Base-by-base conservation (phyloP, 2,113 vertebrate species). In the Ceyx melanurus region DNA sequence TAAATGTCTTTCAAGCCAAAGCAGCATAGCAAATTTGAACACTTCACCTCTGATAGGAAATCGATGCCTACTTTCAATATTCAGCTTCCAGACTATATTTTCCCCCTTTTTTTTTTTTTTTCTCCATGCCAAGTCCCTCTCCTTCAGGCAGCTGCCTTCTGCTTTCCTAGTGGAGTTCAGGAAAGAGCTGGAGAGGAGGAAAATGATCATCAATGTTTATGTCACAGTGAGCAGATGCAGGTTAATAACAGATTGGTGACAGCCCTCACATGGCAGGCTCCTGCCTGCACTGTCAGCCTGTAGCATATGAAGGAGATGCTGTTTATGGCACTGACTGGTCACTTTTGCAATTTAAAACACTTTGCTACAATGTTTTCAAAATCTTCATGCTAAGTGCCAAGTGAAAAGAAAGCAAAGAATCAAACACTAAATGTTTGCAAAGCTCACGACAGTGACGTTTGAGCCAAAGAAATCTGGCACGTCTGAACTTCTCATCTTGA, bases 351-450 rank as follows among this genome's bases (percentile, higher is more conserved):
- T 21, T 43, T 64, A 85, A 89, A 92, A 58, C 19, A 67, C 28
- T 94, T 87, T 19, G 8, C 4, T 12, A 45, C 66, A 5, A 25
- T 86, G 75, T 80, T 81, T 86, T 65, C 33, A 54, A 94, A 91
- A 75, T 31, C 58, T 67, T 92, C 5, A 14, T 31, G 17, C 61
- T 81, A 68, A 22, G 42, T 65, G 92, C 82, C 83, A 90, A 92
- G 85, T 50, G 48, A 93, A 90, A 95, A 95, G 73, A 90, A 93
- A 97, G 78, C 58, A 80, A 86, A 71, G 94, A 94, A 90, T 93
- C 88, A 93, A 94, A 92, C 62, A 35, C n/a, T 7, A 68, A 95
- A 86, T 0, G 8, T 83, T 78, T 83, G 42, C 81, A 84, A 94
- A 13, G 48, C 75, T 94, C 90, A 72, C 82, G 91, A 94, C 92